Base-by-base conservation (phyloP, 2,797 vertebrate species). In the Manis pentadactyla region DNA sequence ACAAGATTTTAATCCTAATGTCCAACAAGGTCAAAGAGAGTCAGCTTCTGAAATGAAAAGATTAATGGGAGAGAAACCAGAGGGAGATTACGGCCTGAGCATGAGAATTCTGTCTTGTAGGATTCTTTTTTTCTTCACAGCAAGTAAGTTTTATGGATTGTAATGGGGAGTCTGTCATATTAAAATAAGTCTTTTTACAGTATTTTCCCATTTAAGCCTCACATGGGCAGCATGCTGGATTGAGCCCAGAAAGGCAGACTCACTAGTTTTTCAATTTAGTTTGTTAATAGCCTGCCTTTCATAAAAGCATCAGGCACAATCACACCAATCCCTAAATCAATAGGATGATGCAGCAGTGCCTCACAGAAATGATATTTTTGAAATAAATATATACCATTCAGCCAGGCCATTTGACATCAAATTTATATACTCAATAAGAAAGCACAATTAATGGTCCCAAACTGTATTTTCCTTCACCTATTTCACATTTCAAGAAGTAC, bases 221-320 rank as follows among this genome's bases (percentile, higher is more conserved):
- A 96, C 89, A 82, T 95, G 93, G 96, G 96, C 97, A 97, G 82
- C 92, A 96, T 94, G 97, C 93, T 97, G 97, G 97, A 98, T 98
- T 97, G 97, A 97, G 93, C 71, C 97, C 49, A 23, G 97, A 98
- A 98, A 98, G 97, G 97, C 98, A 98, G 98, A 98, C 97, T 98
- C 98, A 98, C 98, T 98, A 98, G 98, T 98, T 99, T 99, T 99
- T 98, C 98, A 98, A 98, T 99, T 99, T 98, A 98, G 98, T 98
- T 98, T 98, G 98, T 98, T 98, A 99, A 98, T 98, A 98, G 97
- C 97, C 96, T 98, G 97, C 97, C 98, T 99, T 99, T 99, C 98
- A 98, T 98, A 98, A 98, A 98, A 98, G 87, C 98, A 98, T 98
- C 98, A 98, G 96, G 90, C 97, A 98, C 98, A 98, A 98, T 99